Percentiles rank a stretch among this genome's conserved stretches.
These are phyloP conservation scores for Acropora tenuis DNA, from an alignment of 64 coral and sea anemone species.

Conservation along the genomic window DNA sequence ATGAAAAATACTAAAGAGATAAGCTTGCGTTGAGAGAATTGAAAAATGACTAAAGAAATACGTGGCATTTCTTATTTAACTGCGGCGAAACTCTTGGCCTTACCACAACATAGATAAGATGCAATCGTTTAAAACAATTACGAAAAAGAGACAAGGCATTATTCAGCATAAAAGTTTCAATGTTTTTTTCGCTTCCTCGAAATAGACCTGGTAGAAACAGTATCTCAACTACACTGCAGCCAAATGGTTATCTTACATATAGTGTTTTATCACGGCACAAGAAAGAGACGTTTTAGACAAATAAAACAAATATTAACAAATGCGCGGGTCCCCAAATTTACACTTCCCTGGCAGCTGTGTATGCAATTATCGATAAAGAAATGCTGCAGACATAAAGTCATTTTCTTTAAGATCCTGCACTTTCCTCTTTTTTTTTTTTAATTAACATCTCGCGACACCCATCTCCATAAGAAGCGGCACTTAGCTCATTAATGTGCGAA, in stretches of 20 bases:
- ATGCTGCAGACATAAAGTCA: background rate
- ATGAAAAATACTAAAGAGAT: background rate
- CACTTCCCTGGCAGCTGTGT: constrained; percentile 4
- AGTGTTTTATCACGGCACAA: background rate
- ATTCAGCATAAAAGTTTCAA: no score
- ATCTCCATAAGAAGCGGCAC: no score
- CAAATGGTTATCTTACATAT: no score
- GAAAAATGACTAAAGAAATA: background rate
- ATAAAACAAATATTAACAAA: background rate
- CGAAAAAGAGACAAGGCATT: no score
- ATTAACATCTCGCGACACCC: background rate
- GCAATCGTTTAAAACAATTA: background rate
- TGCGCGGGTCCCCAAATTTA: background rate
- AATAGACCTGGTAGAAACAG: background rate
- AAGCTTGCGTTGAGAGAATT: background rate
- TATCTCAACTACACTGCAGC: no score
- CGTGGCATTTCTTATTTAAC: background rate
- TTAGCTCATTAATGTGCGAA: background rate
- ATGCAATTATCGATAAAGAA: background rate
- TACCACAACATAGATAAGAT: constrained; percentile 9
- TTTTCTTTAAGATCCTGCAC: background rate
- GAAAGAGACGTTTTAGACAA: background rate
- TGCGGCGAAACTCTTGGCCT: background rate
- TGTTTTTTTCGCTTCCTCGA: background rate
- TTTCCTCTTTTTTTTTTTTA: background rate